Evolutionary conservation across 2,888 invertebrate species (phyloP).

Genomic region (Phaedon cochleariae): DNA sequence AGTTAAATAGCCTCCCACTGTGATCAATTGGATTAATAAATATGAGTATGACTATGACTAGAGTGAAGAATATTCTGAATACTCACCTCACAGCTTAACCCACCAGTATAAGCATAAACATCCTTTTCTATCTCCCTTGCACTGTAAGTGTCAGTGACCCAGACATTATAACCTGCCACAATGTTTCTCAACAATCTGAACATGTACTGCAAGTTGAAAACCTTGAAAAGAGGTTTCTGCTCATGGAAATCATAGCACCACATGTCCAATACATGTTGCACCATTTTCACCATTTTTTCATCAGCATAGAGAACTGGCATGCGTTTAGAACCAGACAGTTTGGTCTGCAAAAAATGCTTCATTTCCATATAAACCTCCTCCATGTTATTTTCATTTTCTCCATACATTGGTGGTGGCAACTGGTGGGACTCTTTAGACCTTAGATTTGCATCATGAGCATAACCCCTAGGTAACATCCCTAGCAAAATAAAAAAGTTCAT

Average conservation of each 20-base stretch:
- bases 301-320: constrained; percentile 46
- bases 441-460: constrained; percentile 59
- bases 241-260: constrained; percentile 43
- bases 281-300: constrained; percentile 43
- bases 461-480: constrained; percentile 61
- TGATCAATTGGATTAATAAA: too few relatives aligned
- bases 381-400: constrained; percentile 54
- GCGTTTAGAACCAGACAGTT: constrained; percentile 27
- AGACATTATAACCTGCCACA: constrained; percentile 40
- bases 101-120: constrained; percentile 50
- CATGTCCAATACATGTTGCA: constrained; percentile 57
- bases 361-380: constrained; percentile 59
- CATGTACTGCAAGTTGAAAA: constrained; percentile 57
- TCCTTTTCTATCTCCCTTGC: constrained; percentile 58
- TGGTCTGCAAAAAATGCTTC: constrained; percentile 52
- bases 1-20: too few relatives aligned
- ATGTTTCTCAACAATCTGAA: constrained; percentile 54
- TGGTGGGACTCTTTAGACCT: constrained; percentile 62
- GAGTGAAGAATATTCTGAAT: too few relatives aligned
- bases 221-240: constrained; percentile 37
- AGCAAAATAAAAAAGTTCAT: constrained; percentile 35
- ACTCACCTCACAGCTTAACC: constrained; percentile 59
- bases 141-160: constrained; percentile 48
- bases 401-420: constrained; percentile 60
- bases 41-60: not conserved